Evolutionary conservation across 2,797 vertebrate species (phyloP).

Genomic region (Propithecus perrieri): DNA sequence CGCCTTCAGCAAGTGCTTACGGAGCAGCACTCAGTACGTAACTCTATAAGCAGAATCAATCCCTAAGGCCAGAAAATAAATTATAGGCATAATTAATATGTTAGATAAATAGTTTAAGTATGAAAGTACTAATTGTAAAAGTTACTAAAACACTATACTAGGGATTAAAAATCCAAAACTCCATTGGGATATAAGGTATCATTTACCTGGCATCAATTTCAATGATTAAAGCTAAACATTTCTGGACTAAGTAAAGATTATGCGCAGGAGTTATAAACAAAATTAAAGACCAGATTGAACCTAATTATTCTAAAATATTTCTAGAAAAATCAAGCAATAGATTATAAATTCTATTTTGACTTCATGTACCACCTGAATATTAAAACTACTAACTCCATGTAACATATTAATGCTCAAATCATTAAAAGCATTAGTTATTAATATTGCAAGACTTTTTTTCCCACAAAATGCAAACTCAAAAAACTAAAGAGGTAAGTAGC

Average conservation of each 20-base stretch:
- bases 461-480: conserved; percentile 56
- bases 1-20: background rate
- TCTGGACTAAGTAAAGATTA: background rate
- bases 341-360: conserved; percentile 30
- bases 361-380: conserved; percentile 36
- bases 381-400: conserved; percentile 20
- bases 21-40: background rate
- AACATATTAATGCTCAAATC: background rate
- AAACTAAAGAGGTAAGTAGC: conserved; percentile 31
- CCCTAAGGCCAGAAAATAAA: background rate
- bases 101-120: background rate
- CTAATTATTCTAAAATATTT: conserved; percentile 39
- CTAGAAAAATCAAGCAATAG: background rate
- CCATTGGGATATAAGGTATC: background rate
- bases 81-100: background rate
- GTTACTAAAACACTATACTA: background rate
- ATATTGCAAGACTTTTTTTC: conserved; percentile 59
- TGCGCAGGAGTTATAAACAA: background rate
- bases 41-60: background rate
- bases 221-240: background rate
- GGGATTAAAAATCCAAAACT: background rate
- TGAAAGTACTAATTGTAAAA: background rate
- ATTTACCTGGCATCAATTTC: background rate
- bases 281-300: background rate
- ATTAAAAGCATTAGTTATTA: conserved; percentile 36